Evolutionary conservation across 2,797 vertebrate species (phyloP).

Genomic region (Trachurus trachurus): DNA sequence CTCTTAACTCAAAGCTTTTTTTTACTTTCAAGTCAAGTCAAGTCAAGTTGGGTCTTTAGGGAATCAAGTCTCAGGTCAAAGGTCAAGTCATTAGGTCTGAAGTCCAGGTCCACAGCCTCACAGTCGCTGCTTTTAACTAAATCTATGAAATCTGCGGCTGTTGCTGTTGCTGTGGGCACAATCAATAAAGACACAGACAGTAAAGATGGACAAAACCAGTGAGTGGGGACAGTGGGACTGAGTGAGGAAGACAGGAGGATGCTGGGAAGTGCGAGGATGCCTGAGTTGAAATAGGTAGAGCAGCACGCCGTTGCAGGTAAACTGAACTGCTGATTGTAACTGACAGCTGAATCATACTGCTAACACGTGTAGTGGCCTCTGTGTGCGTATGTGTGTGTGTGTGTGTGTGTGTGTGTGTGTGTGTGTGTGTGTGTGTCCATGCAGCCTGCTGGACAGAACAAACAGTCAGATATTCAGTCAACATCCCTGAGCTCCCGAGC

Average conservation of each 20-base stretch:
- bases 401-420: conserved; percentile 9
- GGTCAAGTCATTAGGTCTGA: conserved; percentile 1
- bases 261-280: conserved; percentile 37
- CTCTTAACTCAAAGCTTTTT: too few relatives aligned
- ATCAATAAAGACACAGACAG: conserved; percentile 10
- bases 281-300: conserved; percentile 33
- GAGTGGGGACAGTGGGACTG: conserved; percentile 15
- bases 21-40: conserved; percentile 2
- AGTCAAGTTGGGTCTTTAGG: background rate
- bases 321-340: conserved; percentile 19
- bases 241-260: conserved; percentile 32
- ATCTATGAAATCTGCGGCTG: conserved; percentile 7
- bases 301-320: conserved; percentile 35
- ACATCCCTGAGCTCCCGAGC: conserved; percentile 28
- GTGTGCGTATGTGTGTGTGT: background rate
- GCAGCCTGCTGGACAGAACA: conserved; percentile 38
- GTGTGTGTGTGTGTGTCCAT: conserved; percentile 10
- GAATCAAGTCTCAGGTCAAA: background rate
- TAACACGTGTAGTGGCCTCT: conserved; percentile 18
- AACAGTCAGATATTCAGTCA: conserved; percentile 34
- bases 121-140: background rate
- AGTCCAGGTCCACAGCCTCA: conserved; percentile 5
- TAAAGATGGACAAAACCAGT: conserved; percentile 25
- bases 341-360: conserved; percentile 37
- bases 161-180: background rate